Percentiles rank a stretch among this genome's conserved stretches.
phyloP scores from a whole-genome alignment of 2,797 vertebrate genomes.

The Phrynocephalus vlangalii region DNA sequence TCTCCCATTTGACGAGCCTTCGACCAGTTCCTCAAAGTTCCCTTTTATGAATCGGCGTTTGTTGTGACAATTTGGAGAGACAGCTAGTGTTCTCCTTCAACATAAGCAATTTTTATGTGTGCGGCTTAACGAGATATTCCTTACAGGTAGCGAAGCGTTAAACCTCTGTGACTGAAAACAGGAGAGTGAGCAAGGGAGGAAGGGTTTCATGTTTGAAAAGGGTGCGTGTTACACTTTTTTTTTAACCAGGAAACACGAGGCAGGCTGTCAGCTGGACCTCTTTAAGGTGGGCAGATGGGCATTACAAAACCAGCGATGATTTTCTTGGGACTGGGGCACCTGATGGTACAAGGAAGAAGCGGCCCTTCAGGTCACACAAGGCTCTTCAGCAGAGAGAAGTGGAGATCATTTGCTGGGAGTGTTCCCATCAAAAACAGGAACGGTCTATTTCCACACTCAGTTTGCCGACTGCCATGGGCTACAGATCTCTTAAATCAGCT shows the following conservation, averaged over 20 bases:
- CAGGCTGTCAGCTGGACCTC: no score
- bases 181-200: background rate
- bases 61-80: conserved; percentile 11
- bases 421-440: background rate
- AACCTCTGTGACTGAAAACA: background rate
- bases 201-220: no score
- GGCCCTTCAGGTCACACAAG: background rate
- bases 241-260: background rate
- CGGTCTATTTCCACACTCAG: background rate
- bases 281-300: no score
- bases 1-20: conserved; percentile 49
- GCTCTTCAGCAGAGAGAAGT: background rate
- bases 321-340: background rate
- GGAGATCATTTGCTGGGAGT: background rate
- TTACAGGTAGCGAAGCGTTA: background rate
- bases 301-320: background rate
- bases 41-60: conserved; percentile 43
- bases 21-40: conserved; percentile 43
- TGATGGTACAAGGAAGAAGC: background rate
- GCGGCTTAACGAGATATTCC: conserved; percentile 25
- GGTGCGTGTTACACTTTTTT: no score
- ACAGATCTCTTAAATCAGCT: background rate
- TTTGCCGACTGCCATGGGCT: background rate
- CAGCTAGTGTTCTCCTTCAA: conserved; percentile 29
- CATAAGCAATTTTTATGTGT: background rate